Conservation (phyloP, 2,113 vertebrate species). For the Todiramphus chloris region DNA sequence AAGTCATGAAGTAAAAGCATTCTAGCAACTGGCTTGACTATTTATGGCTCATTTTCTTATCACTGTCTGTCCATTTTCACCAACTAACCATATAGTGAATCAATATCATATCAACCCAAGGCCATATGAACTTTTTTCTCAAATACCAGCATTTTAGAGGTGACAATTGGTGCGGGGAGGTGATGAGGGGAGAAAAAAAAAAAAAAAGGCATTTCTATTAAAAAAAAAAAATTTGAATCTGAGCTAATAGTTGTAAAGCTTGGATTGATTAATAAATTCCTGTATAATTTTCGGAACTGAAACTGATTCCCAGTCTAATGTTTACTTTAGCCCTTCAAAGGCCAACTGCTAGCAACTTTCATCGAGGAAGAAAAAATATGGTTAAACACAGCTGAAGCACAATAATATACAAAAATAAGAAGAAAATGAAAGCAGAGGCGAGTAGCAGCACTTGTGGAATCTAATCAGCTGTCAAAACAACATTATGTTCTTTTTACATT, state of each 20-base stretch:
- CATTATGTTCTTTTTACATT: not conserved
- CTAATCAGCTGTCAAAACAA: not conserved
- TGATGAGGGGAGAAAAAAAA: not conserved
- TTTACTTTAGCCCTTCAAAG: not conserved
- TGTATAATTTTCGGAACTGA: not conserved
- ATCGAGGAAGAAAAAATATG: not conserved
- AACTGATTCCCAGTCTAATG: not conserved
- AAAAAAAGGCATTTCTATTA: not conserved
- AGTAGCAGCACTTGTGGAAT: not conserved
- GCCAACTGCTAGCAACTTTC: not conserved
- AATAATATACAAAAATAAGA: not conserved
- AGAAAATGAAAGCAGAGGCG: not conserved
- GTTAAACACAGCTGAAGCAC: not conserved
- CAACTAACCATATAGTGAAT: not conserved
- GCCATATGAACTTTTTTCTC: not conserved
- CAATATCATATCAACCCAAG: not conserved
- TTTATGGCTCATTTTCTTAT: not conserved
- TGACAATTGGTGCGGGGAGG: not conserved
- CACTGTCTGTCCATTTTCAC: not conserved
- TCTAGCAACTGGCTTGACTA: not conserved
- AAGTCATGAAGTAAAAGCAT: not conserved
- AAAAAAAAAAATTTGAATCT: not conserved
- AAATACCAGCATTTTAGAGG: not conserved
- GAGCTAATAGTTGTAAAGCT: not conserved
- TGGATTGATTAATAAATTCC: not conserved